Base-by-base conservation (phyloP, 2,797 vertebrate genomes). In the Nasua narica region DNA sequence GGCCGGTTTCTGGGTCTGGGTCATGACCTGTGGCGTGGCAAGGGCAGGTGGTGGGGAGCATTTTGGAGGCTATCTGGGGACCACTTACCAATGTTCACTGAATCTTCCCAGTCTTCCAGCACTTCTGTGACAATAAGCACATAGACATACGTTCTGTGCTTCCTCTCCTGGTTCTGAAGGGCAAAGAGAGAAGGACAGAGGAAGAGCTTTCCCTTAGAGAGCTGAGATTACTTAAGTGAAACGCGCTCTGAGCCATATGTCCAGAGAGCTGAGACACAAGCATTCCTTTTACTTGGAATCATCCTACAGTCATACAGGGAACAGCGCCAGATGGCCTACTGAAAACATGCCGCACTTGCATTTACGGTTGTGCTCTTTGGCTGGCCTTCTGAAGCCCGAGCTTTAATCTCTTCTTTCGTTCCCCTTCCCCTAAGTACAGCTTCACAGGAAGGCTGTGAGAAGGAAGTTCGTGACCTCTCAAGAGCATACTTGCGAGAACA, bases 31-130 rank as follows among this genome's bases (percentile, higher is more conserved):
- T 2, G 21, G 2, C 10, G 3, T 0, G n/a, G 54, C 37, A 62
- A 82, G 46, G 35, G 14, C 46, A 9, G 1, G 15, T 7, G 23
- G 4, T 5, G 2, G 16, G n/a, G 77, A 52, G 48, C 67, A 65
- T 25, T 43, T 16, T 25, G 27, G 35, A 56, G 48, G 46, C 43
- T 58, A 27, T n/a, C 70, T 84, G 46, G 43, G 0, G 10, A 35
- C 5, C 32, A 94, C 98, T 99, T 98, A 99, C 99, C 99, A 93
- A 99, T 99, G 98, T 99, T 99, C 97, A 99, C 99, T 0, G 99
- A 99, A 98, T 99, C 99, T 98, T 99, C 99, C 99, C 99, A 99
- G 98, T 99, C 99, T 98, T 99, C 99, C 98, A 99, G 99, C 96
- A 99, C 98, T 98, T 99, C 99, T 0, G 99, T 99, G 98, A 99